Base-by-base conservation (phyloP, 2,113 vertebrate species). In the Danionella cerebrum region DNA sequence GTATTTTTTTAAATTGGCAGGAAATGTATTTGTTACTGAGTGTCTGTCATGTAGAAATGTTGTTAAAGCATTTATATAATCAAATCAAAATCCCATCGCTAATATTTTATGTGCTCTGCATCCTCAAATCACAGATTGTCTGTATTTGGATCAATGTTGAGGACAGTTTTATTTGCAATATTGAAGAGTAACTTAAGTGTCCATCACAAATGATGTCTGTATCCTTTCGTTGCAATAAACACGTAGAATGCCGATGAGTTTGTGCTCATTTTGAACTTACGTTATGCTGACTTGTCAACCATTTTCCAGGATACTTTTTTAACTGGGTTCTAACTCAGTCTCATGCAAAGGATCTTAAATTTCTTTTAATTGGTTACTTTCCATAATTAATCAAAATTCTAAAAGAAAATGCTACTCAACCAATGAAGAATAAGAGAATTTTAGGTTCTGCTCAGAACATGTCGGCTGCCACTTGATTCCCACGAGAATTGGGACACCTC, bases 181-280 rank as follows among this genome's bases (percentile, higher is more conserved):
- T 80, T 81, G 82, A 83, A 87, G 80, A 80, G 82, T 84, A 86
- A 87, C 87, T 88, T 86, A 86, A 86, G 76, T 87, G 84, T 86
- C 84, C 87, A 82, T 87, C 83, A 84, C 74, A 76, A 86, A 82
- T 79, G 86, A 82, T 86, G 88, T 84, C 79, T 87, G 82, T 87
- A 87, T 83, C 78, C 83, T 86, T 86, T 87, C 77, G 86, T 87
- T 88, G 84, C 87, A 88, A 89, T 90, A 88, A 89, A 90, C 83
- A 82, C 74, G 75, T 79, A 83, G 78, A 86, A 86, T 82, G 74
- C 73, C 80, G 25, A 29, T 12, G 0, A 5, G n/a, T 36, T 12
- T 55, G 24, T 35, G 21, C 29, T 22, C 2, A 51, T 27, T 73
- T 53, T 71, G 12, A n/a, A n/a, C n/a, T n/a, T n/a, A n/a, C n/a